Conservation (phyloP, 2,113 vertebrate genomes). For the Caretta caretta region DNA sequence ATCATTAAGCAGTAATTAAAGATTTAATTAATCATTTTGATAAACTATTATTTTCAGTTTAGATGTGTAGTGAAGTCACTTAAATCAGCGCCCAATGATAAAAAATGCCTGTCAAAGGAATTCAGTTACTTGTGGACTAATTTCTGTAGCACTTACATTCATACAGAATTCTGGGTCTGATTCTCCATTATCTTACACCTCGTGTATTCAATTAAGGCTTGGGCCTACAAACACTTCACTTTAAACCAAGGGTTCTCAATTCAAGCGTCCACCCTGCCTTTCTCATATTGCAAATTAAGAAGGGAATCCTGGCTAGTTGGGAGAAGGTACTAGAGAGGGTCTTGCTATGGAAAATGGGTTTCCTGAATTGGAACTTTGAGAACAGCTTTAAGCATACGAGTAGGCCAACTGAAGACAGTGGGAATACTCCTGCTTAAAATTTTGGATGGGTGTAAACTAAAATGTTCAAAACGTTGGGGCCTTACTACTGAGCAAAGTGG, state of each 20-base stretch:
- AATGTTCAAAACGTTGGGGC: not conserved
- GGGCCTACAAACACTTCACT: not conserved
- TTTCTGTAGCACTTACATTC: conserved; percentile 3
- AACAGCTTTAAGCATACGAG: not conserved
- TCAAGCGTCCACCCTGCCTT: not conserved
- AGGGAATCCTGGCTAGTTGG: not conserved
- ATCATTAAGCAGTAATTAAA: not conserved
- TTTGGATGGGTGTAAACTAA: not conserved
- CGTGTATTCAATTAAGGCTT: not conserved
- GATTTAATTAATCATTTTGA: conserved; percentile 5
- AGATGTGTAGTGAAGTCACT: not conserved
- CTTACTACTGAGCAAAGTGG: not conserved
- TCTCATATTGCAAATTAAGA: not conserved
- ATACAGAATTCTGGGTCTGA: not conserved
- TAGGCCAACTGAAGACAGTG: not conserved
- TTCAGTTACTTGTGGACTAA: not conserved
- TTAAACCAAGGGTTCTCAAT: conserved; percentile 11
- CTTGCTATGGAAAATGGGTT: not conserved
- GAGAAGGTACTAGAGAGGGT: no score
- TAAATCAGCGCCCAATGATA: not conserved
- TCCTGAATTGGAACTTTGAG: not conserved
- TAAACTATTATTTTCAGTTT: not conserved
- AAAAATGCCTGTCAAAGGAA: not conserved
- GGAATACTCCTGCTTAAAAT: not conserved
- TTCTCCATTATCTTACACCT: not conserved